Evolutionary conservation across 2,113 vertebrate species (phyloP).

Genomic region (Romanogobio albipinnatus): DNA sequence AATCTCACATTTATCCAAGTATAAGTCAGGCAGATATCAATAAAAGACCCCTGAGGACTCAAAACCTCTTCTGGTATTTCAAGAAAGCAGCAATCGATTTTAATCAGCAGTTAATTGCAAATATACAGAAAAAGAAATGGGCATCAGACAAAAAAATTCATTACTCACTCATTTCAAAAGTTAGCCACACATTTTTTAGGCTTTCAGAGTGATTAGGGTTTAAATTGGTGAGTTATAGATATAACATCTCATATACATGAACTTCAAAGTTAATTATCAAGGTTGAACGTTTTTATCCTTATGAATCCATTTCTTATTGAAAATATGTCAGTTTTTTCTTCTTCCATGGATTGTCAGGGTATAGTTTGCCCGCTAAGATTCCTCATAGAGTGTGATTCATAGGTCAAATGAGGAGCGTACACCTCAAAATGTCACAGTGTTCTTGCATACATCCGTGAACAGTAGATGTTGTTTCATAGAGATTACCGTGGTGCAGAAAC

Average conservation of each 20-base stretch:
- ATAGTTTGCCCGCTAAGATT: constrained; percentile 12
- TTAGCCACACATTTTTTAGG: background rate
- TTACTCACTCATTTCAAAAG: constrained; percentile 1
- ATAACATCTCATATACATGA: background rate
- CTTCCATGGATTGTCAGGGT: constrained; percentile 8
- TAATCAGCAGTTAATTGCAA: constrained; percentile 59
- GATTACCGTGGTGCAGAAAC: background rate
- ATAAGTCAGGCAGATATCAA: constrained; percentile 53
- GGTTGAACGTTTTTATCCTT: background rate
- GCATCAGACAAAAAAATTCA: constrained; percentile 8
- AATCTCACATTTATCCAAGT: constrained; percentile 39
- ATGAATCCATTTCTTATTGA: constrained; percentile 6
- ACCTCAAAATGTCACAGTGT: constrained; percentile 16
- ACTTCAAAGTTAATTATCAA: background rate
- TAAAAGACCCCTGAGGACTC: constrained; percentile 5
- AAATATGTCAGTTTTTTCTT: background rate
- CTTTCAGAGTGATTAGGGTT: background rate
- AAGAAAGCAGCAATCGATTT: constrained; percentile 43
- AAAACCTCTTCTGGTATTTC: constrained; percentile 39
- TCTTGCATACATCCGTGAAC: background rate
- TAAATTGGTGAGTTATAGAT: constrained; percentile 6
- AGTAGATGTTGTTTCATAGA: background rate
- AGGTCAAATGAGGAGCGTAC: constrained; percentile 9
- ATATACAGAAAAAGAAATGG: constrained; percentile 41
- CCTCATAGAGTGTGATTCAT: constrained; percentile 9